Evolutionary conservation across 2,888 invertebrate species (phyloP), one percentile per base, ranked within the genome.

Genomic region (Blera fallax): DNA sequence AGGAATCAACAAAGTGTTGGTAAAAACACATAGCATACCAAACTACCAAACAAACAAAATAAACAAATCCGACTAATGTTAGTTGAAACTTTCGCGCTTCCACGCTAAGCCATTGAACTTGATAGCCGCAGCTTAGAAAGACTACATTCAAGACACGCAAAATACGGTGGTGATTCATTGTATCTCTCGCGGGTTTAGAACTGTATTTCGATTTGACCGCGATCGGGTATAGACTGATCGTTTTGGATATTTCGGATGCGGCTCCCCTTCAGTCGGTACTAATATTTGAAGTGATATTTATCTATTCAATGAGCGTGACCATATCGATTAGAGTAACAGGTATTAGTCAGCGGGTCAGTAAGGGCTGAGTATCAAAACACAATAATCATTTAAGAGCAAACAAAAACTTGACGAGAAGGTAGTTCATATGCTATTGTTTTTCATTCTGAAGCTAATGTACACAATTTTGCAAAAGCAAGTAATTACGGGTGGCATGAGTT

Each of bases 1-100:
- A 72, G 2, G 90, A 88, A 0, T 80, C 69, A 48, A 87, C 80
- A 21, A 91, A 90, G 6, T 91, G 91, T 60, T 91, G 89, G 14
- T 88, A 87, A 32, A 91, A 89, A 50, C 82, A 73, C 0, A 78
- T 40, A 6, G 74, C 48, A 62, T 89, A 89, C 79, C 88, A 87
- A 14, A 88, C 6, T 21, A 81, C 58, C 4, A 89, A 78, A 3
- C 79, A 58, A 6, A 88, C 18, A 69, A 88, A 89, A 64, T 88
- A 87, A 24, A 87, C 24, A 29, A 87, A 50, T 48, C 87, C 87
- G 21, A 76, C 76, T 16, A 89, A 14, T 11, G 89, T 83, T 14
- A 89, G 16, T 34, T 87, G 85, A 77, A 85, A 89, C 40, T 87
- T 88, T 10, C 79, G 87, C 1, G 67, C 72, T 56, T 77, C 87